Evolutionary conservation across 2,888 invertebrate genomes (phyloP).

Genomic region (Ophioninae sp.): DNA sequence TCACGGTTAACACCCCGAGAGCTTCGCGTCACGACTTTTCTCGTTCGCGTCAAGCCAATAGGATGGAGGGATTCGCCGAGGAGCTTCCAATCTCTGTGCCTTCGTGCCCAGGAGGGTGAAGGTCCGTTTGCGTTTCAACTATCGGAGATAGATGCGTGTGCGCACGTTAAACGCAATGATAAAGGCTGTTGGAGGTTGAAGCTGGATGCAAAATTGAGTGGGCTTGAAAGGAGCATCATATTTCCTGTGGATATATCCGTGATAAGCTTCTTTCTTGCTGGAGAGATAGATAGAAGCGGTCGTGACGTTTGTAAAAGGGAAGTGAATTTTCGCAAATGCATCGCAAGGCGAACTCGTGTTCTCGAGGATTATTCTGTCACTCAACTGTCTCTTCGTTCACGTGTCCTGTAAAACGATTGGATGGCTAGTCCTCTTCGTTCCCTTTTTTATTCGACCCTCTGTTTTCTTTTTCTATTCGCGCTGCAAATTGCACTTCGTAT

Average conservation of each 20-base stretch:
- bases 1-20: neutral
- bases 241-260: constrained; percentile 17
- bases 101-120: neutral
- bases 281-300: constrained; percentile 44
- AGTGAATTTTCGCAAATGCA: constrained; percentile 40
- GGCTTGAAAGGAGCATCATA: constrained; percentile 6
- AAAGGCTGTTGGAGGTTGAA: neutral
- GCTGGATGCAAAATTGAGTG: constrained; percentile 7
- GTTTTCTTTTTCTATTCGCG: constrained; percentile 1
- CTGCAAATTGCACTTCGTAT: constrained; percentile 21
- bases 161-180: neutral
- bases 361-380: constrained; percentile 60
- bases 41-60: neutral
- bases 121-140: neutral
- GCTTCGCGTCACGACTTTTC: neutral
- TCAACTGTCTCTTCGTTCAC: constrained; percentile 43
- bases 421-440: constrained; percentile 7
- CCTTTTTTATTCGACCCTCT: neutral
- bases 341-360: constrained; percentile 50
- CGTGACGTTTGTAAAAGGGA: constrained; percentile 46
- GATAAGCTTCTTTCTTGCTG: constrained; percentile 43
- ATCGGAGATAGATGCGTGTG: neutral
- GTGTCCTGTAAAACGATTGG: constrained; percentile 39
- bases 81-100: neutral
- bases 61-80: neutral